Evolutionary conservation across 1,140 invertebrate genomes (phyloP).

Genomic region (Drosophila hydei): DNA sequence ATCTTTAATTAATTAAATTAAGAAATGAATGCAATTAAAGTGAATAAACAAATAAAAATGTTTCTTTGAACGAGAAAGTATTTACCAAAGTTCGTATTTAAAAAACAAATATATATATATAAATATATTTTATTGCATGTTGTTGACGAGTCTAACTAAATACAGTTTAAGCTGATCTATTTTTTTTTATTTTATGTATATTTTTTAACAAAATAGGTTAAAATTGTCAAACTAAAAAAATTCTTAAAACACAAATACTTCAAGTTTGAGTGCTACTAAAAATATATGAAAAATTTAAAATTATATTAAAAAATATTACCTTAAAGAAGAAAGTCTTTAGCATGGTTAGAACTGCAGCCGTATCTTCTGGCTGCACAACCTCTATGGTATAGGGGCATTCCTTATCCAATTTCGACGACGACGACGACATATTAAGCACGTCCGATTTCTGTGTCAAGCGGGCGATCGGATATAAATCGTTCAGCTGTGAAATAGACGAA

Average conservation of each 20-base stretch:
- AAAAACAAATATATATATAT: too few species aligned
- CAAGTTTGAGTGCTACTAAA: too few species aligned
- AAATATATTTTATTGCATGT: too few species aligned
- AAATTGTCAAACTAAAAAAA: too few species aligned
- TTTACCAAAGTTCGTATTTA: too few species aligned
- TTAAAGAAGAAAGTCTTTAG: constrained; percentile 84
- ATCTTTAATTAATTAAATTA: background rate
- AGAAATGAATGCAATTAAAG: background rate
- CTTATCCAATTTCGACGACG: constrained; percentile 24
- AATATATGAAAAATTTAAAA: background rate
- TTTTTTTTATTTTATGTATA: too few species aligned
- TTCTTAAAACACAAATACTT: too few species aligned
- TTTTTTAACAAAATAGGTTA: background rate
- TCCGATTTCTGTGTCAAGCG: constrained; percentile 80
- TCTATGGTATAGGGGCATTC: constrained; percentile 72
- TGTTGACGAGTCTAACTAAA: too few species aligned
- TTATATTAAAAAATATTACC: constrained; percentile 41
- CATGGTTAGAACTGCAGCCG: constrained; percentile 60
- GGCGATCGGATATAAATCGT: constrained; percentile 79
- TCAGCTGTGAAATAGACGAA: constrained; percentile 71
- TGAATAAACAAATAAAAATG: background rate
- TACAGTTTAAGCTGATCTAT: too few species aligned
- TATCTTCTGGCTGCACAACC: constrained; percentile 60
- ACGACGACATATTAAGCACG: constrained; percentile 60
- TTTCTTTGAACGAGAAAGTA: too few species aligned